These are phyloP conservation scores for Elgaria multicarinata DNA, from an alignment of 2,113 vertebrate species.

Conservation along the genomic window DNA sequence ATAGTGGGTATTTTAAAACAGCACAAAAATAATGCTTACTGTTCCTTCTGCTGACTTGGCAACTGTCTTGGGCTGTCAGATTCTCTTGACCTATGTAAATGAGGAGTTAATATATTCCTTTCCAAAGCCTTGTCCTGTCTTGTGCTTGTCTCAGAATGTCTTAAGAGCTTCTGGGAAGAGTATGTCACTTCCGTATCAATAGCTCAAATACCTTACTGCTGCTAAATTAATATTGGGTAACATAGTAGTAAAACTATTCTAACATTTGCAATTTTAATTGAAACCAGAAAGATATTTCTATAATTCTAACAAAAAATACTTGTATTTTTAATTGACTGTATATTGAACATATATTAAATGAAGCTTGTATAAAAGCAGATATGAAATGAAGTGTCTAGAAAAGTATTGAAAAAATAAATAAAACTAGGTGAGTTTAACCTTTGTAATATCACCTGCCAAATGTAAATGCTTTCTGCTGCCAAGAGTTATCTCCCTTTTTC, in stretches of 20 bases:
- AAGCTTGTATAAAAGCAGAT: background rate
- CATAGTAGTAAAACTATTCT: background rate
- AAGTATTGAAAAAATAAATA: background rate
- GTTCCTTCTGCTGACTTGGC: background rate
- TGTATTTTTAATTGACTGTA: background rate
- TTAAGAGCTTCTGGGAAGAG: background rate
- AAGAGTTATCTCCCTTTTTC: too few relatives aligned
- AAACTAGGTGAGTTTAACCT: background rate
- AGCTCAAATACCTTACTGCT: background rate
- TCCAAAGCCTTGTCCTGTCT: background rate
- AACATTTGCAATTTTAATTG: background rate
- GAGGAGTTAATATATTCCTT: background rate
- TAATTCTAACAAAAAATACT: background rate
- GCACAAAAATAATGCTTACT: background rate
- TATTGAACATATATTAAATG: background rate
- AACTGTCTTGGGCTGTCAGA: accelerated
- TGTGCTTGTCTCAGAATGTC: background rate
- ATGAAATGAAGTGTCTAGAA: background rate
- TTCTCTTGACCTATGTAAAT: slow-evolving; percentile 8
- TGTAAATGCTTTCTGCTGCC: background rate
- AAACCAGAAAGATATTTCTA: background rate
- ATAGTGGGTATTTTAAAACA: background rate
- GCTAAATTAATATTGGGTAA: background rate
- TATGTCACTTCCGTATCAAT: background rate
- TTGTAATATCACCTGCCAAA: background rate